A percentile compares a stretch with the other conserved stretches of the same genome.
phyloP scores from a whole-genome alignment of 2,888 invertebrate genomes.

The Leucophora obtusa region DNA sequence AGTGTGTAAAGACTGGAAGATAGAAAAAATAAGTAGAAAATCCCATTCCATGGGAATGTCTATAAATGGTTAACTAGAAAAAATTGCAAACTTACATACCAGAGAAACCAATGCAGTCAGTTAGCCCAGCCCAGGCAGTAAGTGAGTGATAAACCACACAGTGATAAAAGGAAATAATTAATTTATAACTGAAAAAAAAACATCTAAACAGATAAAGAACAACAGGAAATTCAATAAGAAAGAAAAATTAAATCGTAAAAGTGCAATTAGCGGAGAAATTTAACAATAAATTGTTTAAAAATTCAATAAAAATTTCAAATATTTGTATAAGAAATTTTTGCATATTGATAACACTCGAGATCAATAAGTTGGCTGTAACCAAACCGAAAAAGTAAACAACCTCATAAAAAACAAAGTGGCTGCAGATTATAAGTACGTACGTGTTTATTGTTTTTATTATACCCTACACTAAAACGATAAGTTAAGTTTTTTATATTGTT shows the following conservation, averaged over 20 bases:
- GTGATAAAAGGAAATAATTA: conserved; percentile 49
- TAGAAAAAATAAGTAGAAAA: conserved; percentile 6
- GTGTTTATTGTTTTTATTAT: background rate
- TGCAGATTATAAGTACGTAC: conserved; percentile 20
- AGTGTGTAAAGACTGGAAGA: conserved; percentile 21
- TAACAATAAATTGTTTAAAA: background rate
- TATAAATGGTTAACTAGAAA: background rate
- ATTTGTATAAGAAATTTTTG: conserved; percentile 33
- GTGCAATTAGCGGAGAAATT: conserved; percentile 6
- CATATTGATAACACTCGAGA: conserved; percentile 27
- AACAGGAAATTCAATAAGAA: conserved; percentile 47
- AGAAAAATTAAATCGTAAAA: conserved; percentile 24
- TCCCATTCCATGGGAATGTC: background rate
- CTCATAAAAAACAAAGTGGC: conserved; percentile 31
- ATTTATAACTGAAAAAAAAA: conserved; percentile 11
- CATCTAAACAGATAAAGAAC: conserved; percentile 10
- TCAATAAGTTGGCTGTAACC: conserved; percentile 17
- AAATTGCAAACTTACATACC: conserved; percentile 1
- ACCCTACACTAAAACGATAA: conserved; percentile 6
- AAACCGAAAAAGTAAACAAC: conserved; percentile 48
- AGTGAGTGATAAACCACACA: conserved; percentile 34
- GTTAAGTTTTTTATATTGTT: background rate
- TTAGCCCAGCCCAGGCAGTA: conserved; percentile 11
- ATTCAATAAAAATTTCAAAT: conserved; percentile 1
- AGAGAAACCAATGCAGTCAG: background rate